Evolutionary conservation across 2,888 invertebrate species (phyloP).

Genomic region (Rotaria magnacalcarata): DNA sequence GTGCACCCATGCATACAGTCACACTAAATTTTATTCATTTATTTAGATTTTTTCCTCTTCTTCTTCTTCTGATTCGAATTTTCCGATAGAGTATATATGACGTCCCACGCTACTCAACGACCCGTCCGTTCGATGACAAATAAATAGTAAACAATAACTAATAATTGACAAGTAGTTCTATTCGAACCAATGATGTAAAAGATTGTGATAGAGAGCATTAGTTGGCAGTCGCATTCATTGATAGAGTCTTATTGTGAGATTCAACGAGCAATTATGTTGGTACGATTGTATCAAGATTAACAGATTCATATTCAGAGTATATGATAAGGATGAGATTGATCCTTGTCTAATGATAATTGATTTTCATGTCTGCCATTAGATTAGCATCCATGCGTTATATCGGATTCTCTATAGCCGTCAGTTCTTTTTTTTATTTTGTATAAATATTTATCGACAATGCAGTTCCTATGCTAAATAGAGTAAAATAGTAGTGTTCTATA

Average conservation of each 20-base stretch:
- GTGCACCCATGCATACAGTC: not conserved
- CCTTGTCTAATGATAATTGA: no score
- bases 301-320: no score
- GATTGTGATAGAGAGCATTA: not conserved
- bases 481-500: no score
- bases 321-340: no score
- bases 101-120: not conserved
- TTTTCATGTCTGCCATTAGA: no score
- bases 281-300: no score
- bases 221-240: not conserved
- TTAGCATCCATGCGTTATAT: no score
- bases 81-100: not conserved
- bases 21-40: not conserved
- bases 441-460: no score
- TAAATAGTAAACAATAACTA: conserved; percentile 20
- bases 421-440: no score
- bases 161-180: not conserved
- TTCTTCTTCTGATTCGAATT: not conserved
- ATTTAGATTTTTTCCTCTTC: not conserved
- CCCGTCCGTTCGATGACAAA: not conserved
- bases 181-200: not conserved
- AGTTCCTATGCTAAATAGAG: no score
- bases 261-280: no score
- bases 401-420: no score
- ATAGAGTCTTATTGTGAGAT: not conserved